phyloP scores from a whole-genome alignment of 2,888 invertebrate species.

The Apodemia mormo region DNA sequence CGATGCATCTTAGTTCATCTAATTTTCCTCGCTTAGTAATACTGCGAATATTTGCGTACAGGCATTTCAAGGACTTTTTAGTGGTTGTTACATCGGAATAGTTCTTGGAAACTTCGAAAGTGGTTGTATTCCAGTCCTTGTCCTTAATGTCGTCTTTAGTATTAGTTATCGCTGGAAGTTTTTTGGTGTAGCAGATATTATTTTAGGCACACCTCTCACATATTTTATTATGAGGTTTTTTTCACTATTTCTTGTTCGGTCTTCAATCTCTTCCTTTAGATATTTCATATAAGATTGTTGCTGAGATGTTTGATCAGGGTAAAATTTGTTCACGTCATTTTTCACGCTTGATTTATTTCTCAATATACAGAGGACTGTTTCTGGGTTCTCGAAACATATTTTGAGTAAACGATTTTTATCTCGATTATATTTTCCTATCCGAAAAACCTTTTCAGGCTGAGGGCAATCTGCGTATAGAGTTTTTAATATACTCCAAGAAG shows the following conservation, averaged over 20 bases:
- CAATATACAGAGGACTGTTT: not conserved
- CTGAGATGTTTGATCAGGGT: not conserved
- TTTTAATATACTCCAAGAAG: not conserved
- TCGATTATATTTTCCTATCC: not conserved
- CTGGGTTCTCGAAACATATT: not conserved
- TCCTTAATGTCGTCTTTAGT: not conserved
- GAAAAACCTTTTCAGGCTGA: not conserved
- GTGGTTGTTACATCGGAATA: not conserved
- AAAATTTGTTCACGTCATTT: not conserved
- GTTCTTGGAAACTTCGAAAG: not conserved
- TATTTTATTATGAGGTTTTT: no score
- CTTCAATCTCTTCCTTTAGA: no score
- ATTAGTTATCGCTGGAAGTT: not conserved
- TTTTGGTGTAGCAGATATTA: not conserved
- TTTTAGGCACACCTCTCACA: not conserved
- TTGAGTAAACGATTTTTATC: not conserved
- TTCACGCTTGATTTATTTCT: not conserved
- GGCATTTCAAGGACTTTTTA: not conserved
- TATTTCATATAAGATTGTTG: not conserved
- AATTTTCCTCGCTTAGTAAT: slow-evolving; percentile 21
- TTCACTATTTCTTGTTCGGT: no score
- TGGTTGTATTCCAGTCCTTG: not conserved
- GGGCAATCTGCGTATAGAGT: not conserved
- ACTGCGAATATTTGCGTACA: slow-evolving; percentile 22
- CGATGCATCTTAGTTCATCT: slow-evolving; percentile 22